Conservation (phyloP, 2,888 invertebrate genomes). For the Synergus gifuensis region DNA sequence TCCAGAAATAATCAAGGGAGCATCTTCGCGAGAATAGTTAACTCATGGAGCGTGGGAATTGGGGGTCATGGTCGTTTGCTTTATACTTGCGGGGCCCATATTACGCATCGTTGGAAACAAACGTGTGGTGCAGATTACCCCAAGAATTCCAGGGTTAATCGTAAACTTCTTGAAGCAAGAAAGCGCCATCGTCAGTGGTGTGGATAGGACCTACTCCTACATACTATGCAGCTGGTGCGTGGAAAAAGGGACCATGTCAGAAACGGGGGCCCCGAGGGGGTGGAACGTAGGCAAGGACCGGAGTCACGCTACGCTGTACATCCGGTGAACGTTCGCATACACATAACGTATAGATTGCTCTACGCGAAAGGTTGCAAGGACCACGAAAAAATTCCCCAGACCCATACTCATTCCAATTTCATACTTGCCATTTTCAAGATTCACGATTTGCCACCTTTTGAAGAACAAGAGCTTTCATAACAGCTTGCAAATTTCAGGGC, state of each 20-base stretch:
- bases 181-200: slow-evolving; percentile 40
- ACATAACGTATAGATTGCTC: slow-evolving; percentile 20
- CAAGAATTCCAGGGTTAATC: slow-evolving; percentile 48
- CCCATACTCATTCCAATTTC: background rate
- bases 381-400: slow-evolving; percentile 6
- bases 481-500: background rate
- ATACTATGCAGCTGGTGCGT: slow-evolving; percentile 48
- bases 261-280: slow-evolving; percentile 52
- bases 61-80: slow-evolving; percentile 59
- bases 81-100: slow-evolving; percentile 40
- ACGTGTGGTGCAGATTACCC: slow-evolving; percentile 46
- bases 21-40: slow-evolving; percentile 36
- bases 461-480: too few species aligned
- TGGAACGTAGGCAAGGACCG: slow-evolving; percentile 62
- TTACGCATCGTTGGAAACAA: slow-evolving; percentile 52
- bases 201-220: slow-evolving; percentile 45
- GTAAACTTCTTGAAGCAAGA: slow-evolving; percentile 39
- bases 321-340: slow-evolving; percentile 65
- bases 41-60: slow-evolving; percentile 59
- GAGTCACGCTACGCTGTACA: slow-evolving; percentile 75
- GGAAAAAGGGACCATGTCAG: slow-evolving; percentile 45
- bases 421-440: too few species aligned
- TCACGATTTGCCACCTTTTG: too few species aligned
- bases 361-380: background rate
- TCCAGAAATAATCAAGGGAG: slow-evolving; percentile 40